Evolutionary conservation across 2,113 vertebrate species (phyloP).

Genomic region (Ictidomys tridecemlineatus): DNA sequence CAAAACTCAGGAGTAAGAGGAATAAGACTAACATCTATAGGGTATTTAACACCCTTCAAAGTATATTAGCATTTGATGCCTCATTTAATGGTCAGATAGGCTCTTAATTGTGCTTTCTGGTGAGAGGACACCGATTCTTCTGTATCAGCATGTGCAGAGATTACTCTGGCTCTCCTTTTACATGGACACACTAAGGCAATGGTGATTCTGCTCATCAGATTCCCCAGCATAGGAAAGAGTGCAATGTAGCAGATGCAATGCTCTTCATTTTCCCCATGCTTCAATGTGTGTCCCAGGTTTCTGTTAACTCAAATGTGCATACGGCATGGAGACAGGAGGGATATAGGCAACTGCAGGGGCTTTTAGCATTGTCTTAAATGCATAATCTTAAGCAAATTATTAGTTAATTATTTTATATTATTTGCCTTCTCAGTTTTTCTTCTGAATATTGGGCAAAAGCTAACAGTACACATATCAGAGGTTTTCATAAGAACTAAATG

Average conservation of each 20-base stretch:
- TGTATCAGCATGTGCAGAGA: constrained; percentile 60
- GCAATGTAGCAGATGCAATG: neutral
- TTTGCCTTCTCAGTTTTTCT: neutral
- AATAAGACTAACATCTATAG: constrained; percentile 49
- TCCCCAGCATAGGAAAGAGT: neutral
- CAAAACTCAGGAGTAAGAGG: neutral
- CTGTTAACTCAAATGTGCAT: neutral
- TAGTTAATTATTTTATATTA: neutral
- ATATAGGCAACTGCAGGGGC: neutral
- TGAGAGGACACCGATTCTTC: constrained; percentile 53
- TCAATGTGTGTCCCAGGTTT: neutral
- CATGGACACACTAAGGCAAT: neutral
- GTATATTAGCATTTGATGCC: neutral
- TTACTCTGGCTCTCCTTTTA: constrained; percentile 21
- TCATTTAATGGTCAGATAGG: constrained; percentile 25
- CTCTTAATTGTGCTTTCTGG: constrained; percentile 53
- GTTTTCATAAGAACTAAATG: neutral
- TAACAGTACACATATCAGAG: neutral
- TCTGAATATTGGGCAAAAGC: constrained; percentile 1
- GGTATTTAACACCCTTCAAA: neutral
- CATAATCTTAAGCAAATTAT: neutral
- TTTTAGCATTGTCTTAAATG: neutral
- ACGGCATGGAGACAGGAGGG: neutral
- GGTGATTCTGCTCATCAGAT: neutral
- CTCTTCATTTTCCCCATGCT: neutral